Percentiles rank a stretch among this genome's conserved stretches.
These are phyloP conservation scores for Patagioenas fasciata DNA, from an alignment of 2,113 vertebrate species.

Conservation along the genomic window DNA sequence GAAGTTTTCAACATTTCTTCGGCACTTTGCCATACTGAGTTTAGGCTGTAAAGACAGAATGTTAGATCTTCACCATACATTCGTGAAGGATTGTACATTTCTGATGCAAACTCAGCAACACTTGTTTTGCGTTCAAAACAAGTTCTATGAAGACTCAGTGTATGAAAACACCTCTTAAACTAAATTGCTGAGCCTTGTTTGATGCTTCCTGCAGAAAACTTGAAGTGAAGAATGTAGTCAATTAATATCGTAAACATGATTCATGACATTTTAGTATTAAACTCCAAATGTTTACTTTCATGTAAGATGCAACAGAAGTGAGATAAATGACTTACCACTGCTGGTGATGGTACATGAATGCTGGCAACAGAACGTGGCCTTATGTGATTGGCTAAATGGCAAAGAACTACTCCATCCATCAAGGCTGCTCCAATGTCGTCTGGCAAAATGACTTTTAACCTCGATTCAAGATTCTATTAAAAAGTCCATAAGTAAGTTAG, in stretches of 20 bases:
- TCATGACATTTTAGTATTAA: background rate
- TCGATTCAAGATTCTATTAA: slow-evolving; percentile 91
- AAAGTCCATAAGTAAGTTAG: background rate
- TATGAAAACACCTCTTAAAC: background rate
- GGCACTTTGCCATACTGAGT: slow-evolving; percentile 98
- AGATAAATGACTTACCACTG: slow-evolving; percentile 85
- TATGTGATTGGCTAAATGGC: slow-evolving; percentile 98
- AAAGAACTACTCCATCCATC: slow-evolving; percentile 98
- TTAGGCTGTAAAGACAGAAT: slow-evolving; percentile 85
- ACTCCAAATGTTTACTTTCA: background rate
- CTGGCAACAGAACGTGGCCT: slow-evolving; percentile 95
- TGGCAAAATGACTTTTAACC: slow-evolving; percentile 94
- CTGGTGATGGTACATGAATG: slow-evolving; percentile 97
- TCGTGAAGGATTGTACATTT: background rate
- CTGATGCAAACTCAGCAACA: background rate
- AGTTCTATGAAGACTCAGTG: background rate
- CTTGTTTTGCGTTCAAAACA: background rate
- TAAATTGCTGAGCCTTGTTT: background rate
- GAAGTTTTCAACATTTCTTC: slow-evolving; percentile 98
- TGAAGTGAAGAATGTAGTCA: background rate
- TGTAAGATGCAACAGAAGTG: background rate
- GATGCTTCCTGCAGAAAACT: background rate
- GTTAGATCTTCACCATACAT: background rate
- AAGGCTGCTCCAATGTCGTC: slow-evolving; percentile 95
- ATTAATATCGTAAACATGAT: background rate